These are phyloP conservation scores for Chaenodraco wilsoni DNA, from an alignment of 2,797 vertebrate genomes.

Conservation along the genomic window DNA sequence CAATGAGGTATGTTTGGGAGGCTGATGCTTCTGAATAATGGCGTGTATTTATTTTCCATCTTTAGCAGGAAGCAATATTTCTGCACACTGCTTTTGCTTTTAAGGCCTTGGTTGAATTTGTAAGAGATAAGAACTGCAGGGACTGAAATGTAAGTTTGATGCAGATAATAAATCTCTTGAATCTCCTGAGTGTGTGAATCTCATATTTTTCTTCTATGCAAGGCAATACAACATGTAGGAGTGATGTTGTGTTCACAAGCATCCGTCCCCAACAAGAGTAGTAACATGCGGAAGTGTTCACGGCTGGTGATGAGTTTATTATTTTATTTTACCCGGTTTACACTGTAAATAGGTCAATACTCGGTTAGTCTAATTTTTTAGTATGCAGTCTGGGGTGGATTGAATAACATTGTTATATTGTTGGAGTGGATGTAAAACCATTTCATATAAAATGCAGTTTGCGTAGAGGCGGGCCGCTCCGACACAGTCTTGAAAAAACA, in stretches of 20 bases:
- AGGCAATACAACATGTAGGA: not conserved
- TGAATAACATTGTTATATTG: not conserved
- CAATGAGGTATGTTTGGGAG: slow-evolving; percentile 1
- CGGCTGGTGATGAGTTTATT: not conserved
- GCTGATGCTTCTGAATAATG: not conserved
- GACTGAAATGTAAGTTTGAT: slow-evolving; percentile 6
- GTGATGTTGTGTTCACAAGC: not conserved
- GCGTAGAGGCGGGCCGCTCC: not conserved
- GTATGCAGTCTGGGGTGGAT: not conserved
- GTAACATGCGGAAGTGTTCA: not conserved
- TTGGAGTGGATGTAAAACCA: not conserved
- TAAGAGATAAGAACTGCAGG: not conserved
- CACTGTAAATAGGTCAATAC: not conserved
- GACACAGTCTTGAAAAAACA: not conserved
- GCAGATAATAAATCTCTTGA: slow-evolving; percentile 8
- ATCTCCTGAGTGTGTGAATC: not conserved
- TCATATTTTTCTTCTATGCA: not conserved
- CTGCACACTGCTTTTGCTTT: slow-evolving; percentile 8
- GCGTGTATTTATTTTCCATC: slow-evolving; percentile 15
- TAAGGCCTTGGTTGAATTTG: not conserved
- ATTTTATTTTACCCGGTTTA: not conserved
- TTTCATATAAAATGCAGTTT: not conserved
- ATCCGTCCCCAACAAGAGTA: not conserved
- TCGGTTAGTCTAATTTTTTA: not conserved
- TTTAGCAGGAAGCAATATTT: slow-evolving; percentile 4